phyloP scores from a whole-genome alignment of 2,888 invertebrate genomes.

The Halocaridina rubra region DNA sequence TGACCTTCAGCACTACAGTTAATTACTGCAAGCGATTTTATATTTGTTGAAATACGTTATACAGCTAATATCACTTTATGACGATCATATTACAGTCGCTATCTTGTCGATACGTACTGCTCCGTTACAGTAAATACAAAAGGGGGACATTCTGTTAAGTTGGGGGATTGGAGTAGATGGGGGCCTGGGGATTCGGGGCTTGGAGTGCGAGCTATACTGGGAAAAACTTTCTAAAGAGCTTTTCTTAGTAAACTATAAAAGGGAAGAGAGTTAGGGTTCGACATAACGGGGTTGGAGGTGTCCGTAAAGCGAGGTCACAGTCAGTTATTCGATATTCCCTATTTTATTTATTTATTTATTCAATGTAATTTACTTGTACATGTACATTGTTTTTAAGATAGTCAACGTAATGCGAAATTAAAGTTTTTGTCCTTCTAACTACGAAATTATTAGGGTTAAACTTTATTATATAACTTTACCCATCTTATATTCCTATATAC shows the following conservation, averaged over 20 bases:
- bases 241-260: slow-evolving; percentile 52
- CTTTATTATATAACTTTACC: background rate
- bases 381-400: background rate
- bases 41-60: background rate
- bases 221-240: slow-evolving; percentile 53
- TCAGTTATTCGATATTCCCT: background rate
- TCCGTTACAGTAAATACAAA: background rate
- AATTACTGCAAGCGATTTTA: no score
- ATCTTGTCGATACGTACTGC: background rate
- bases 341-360: background rate
- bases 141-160: no score
- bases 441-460: background rate
- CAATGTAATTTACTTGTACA: background rate
- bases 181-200: slow-evolving; percentile 9
- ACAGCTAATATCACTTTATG: background rate
- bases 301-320: background rate
- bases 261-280: slow-evolving; percentile 33
- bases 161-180: no score
- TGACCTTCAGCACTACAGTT: background rate
- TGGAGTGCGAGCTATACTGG: slow-evolving; percentile 32
- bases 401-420: background rate
- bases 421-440: background rate
- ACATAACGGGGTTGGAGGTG: slow-evolving; percentile 27
- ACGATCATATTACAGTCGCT: background rate
- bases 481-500: background rate